Conservation (phyloP, 1,140 invertebrate species). For the Wasmannia auropunctata region DNA sequence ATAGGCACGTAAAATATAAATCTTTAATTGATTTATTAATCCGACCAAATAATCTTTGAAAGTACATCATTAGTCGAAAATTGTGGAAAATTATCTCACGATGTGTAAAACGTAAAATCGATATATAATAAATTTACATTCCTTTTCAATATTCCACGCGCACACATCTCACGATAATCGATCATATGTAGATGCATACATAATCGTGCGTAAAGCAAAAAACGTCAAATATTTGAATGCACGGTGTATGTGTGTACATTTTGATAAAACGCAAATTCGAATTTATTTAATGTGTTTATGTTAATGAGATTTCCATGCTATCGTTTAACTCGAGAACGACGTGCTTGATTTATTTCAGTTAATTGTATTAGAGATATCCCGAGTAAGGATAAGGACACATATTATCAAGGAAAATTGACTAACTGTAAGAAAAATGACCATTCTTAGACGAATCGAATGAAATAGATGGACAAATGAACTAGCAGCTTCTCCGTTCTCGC, state of each 20-base stretch:
- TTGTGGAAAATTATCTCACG: background rate
- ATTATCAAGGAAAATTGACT: background rate
- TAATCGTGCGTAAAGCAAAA: background rate
- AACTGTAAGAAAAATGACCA: background rate
- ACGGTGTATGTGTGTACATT: background rate
- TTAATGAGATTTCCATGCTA: background rate
- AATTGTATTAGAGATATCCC: background rate
- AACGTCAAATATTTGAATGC: background rate
- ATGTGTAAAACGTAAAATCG: background rate
- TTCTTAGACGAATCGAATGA: background rate
- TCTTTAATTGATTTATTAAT: background rate
- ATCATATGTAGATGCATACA: background rate
- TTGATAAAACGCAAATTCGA: background rate
- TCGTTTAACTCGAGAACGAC: background rate
- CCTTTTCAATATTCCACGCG: background rate
- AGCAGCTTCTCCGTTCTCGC: background rate
- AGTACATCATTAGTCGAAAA: background rate
- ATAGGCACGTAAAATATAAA: background rate
- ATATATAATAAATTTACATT: background rate
- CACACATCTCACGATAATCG: background rate
- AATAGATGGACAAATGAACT: background rate
- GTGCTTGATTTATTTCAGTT: background rate
- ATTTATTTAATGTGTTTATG: background rate
- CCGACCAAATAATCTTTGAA: background rate
- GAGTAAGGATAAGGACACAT: background rate